Evolutionary conservation across 2,797 vertebrate genomes (phyloP).

Genomic region (Enteromius unitaeniatus): DNA sequence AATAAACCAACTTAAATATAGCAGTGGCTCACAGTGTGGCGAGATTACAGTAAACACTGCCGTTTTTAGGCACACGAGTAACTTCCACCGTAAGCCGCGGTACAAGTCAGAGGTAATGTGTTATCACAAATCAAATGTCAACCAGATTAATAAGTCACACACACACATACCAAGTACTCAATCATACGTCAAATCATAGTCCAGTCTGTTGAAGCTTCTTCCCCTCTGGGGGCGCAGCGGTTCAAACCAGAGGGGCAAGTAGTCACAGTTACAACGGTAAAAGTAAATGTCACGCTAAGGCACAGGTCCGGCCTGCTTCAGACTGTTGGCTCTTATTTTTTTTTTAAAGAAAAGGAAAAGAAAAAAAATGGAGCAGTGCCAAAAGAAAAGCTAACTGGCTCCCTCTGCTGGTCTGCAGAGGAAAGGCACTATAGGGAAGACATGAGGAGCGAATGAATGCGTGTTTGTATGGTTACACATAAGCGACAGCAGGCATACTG

Average conservation of each 20-base stretch:
- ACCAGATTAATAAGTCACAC: constrained; percentile 67
- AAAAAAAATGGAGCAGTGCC: constrained; percentile 17
- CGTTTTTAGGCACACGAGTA: constrained; percentile 70
- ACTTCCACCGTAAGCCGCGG: constrained; percentile 61
- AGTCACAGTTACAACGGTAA: constrained; percentile 23
- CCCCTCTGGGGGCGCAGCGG: constrained; percentile 35
- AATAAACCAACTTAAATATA: constrained; percentile 67
- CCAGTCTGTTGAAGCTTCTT: constrained; percentile 61
- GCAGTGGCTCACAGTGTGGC: constrained; percentile 20
- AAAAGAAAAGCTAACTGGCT: constrained; percentile 40
- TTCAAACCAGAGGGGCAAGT: constrained; percentile 47
- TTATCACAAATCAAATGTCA: constrained; percentile 81
- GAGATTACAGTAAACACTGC: constrained; percentile 68
- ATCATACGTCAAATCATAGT: constrained; percentile 68
- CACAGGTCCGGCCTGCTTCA: constrained; percentile 60
- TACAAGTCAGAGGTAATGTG: constrained; percentile 77
- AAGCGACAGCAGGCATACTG: constrained; percentile 44
- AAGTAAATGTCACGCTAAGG: constrained; percentile 39
- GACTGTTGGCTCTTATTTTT: constrained; percentile 36
- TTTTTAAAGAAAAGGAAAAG: not conserved
- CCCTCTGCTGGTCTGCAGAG: constrained; percentile 60
- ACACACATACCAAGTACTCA: constrained; percentile 46
- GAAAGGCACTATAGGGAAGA: not conserved
- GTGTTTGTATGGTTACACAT: not conserved
- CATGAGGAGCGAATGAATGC: not conserved